Evolutionary conservation across 2,888 invertebrate genomes (phyloP), one percentile per base, ranked within the genome.

Genomic region (Phragmatobia fuliginosa): DNA sequence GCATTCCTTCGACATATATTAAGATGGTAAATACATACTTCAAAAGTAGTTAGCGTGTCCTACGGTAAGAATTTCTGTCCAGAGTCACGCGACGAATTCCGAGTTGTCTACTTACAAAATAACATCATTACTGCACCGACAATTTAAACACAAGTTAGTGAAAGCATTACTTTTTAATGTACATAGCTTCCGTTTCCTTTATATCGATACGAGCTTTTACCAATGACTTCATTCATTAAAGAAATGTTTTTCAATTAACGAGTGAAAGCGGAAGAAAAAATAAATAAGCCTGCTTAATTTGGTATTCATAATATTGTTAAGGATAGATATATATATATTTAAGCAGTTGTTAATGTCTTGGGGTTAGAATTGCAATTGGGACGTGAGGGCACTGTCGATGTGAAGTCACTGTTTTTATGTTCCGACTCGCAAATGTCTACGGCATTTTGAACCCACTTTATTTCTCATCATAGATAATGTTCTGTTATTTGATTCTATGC

Each of bases 51-150:
- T 87, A 82, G 85, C 86, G 83, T 89, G 87, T 84, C 83, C 85
- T 80, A 85, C 85, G 77, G 83, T 84, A 88, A 87, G 89, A 90
- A 91, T 92, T 88, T 90, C 88, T 86, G 90, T 88, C 85, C 73
- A 78, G 78, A 90, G 91, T 91, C 91, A 92, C 92, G 92, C 92
- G 87, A 91, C 83, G 85, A 83, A 88, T 87, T 86, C 87, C 85
- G 83, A 84, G 85, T 89, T 87, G 89, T 90, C 88, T 88, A 83
- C 87, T 86, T 86, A 86, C 83, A 36, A 86, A 86, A 90, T 90
- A 83, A 85, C 84, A 85, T 86, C 83, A 87, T 87, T 86, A 85
- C 80, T 76, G 82, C 16, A 64, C 33, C n/a, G 74, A 76, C 78
- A 75, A 74, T 73, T 78, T 80, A 74, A 69, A 78, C 67, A 49